Evolutionary conservation across 2,797 vertebrate genomes (phyloP), one percentile per base, ranked within the genome.

Genomic region (Cyprinodon diabolis): DNA sequence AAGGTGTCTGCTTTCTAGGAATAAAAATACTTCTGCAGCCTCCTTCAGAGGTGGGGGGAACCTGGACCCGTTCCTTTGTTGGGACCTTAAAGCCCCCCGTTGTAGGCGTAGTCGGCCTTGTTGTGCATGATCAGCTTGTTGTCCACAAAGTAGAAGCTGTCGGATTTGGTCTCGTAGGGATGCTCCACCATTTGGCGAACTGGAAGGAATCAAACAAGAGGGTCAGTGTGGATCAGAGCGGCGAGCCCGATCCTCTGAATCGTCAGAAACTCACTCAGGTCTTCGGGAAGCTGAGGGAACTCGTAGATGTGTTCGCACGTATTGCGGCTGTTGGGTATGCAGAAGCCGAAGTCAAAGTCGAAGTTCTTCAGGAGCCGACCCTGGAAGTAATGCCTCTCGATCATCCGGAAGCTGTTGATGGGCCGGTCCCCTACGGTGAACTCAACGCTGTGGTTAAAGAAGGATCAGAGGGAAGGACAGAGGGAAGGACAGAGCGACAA

Each of bases 101-200:
- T 97, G 92, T 99, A 99, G 80, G 97, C 98, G 71, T 99, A 99
- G 83, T 99, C 98, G 9, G 98, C 98, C 90, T 99, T 99, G 95
- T 99, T 99, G 95, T 99, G 98, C 98, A 99, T 99, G 89, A 99
- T 95, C 91, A 99, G 94, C 93, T 98, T 99, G 96, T 98, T 97
- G 95, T 99, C 97, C 86, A 99, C 97, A 92, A 99, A 99, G 94
- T 99, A 99, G 94, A 99, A 99, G 94, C 98, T 99, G 94, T 99
- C 98, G 17, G 98, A 99, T 91, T 96, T 96, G 11, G 98, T 99
- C 92, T 99, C 98, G 0, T 99, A 99, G 0, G 98, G 98, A 57
- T 96, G 95, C 12, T 96, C 97, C 81, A 99, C 97, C 98, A 99
- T 99, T 92, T 97, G 94, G 47, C 92, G 94, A 92, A 99, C 98